Conservation (phyloP, 2,113 vertebrate genomes). For the Felis chaus region DNA sequence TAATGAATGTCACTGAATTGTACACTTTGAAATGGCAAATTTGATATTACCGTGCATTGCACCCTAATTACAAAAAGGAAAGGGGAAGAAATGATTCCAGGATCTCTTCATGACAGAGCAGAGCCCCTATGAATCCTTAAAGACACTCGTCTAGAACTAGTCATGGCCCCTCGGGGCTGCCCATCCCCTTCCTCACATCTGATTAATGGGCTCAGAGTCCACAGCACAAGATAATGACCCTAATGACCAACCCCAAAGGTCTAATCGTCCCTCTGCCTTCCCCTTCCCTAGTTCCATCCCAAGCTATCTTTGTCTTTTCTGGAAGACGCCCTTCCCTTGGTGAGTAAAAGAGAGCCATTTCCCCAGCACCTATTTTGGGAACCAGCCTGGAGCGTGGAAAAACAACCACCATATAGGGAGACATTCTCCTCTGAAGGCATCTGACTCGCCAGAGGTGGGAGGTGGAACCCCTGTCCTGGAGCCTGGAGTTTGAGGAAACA, state of each 20-base stretch:
- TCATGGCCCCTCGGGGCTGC: accelerated
- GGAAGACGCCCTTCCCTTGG: slow-evolving; percentile 57
- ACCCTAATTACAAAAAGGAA: not conserved
- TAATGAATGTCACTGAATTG: no score
- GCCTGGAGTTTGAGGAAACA: slow-evolving; percentile 3
- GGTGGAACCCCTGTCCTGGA: accelerated
- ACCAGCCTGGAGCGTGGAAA: not conserved
- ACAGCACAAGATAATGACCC: not conserved
- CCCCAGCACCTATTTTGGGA: slow-evolving; percentile 66
- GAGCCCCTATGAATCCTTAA: not conserved
- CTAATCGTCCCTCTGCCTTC: not conserved
- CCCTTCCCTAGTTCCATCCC: not conserved
- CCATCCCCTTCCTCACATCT: not conserved
- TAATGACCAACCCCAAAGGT: not conserved
- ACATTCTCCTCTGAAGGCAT: accelerated
- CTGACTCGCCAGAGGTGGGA: not conserved
- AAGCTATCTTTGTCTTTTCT: not conserved
- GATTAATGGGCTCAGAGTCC: not conserved
- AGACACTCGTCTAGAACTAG: not conserved
- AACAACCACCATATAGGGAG: slow-evolving; percentile 35
- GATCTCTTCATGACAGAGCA: not conserved
- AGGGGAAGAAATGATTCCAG: not conserved
- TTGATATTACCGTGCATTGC: not conserved
- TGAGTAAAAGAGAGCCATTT: slow-evolving; percentile 28
- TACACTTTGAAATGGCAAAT: not conserved